Conservation (phyloP, 30 jellyfish, hydroid and myxozoan genomes). For the Cassiopea andromeda region DNA sequence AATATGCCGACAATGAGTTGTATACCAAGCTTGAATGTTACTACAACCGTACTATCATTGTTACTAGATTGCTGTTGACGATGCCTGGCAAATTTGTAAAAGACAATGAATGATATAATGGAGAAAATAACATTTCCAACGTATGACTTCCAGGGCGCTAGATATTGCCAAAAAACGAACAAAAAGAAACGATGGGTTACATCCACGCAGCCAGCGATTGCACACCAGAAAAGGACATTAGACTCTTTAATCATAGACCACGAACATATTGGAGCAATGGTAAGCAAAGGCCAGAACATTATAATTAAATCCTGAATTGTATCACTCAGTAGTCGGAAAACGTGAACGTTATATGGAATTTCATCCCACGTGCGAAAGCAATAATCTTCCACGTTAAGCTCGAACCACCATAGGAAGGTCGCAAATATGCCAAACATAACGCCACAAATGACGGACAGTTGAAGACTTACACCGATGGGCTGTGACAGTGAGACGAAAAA, state of each 20-base stretch:
- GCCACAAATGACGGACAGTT: no score
- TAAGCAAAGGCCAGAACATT: constrained; percentile 16
- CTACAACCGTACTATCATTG: not conserved
- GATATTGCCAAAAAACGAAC: constrained; percentile 1
- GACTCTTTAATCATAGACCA: constrained; percentile 4
- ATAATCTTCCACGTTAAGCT: constrained; percentile 4
- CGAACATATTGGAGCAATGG: not conserved
- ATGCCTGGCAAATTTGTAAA: constrained; percentile 4
- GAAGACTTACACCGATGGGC: no score
- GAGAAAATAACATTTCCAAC: constrained; percentile 22
- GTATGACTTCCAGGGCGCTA: constrained; percentile 8
- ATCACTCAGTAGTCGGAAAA: not conserved
- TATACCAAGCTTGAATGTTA: constrained; percentile 10
- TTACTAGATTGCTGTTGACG: not conserved
- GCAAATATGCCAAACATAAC: constrained; percentile 17
- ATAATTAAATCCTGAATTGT: not conserved
- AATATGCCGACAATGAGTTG: constrained; percentile 10
- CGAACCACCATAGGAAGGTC: constrained; percentile 33
- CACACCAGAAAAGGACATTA: not conserved
- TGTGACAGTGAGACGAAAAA: no score
- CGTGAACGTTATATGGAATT: not conserved
- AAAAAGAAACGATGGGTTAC: not conserved
- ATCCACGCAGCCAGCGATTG: constrained; percentile 6
- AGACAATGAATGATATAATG: not conserved
- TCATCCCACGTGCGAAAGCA: constrained; percentile 24